phyloP scores from a whole-genome alignment of 2,113 vertebrate species.

The Xyrauchen texanus region DNA sequence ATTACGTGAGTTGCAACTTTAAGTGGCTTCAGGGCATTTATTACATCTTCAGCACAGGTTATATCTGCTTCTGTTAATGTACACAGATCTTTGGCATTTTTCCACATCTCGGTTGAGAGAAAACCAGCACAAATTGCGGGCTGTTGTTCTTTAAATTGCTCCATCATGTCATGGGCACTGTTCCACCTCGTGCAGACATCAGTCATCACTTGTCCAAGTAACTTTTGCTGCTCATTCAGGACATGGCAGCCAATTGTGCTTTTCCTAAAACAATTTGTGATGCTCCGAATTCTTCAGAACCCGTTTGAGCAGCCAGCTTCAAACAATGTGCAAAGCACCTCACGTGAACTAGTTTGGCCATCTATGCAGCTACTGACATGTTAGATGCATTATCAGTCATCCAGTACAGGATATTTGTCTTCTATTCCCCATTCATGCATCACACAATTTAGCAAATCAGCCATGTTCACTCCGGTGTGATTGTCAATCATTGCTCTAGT shows the following conservation, averaged over 20 bases:
- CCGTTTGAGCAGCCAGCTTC: too few species aligned
- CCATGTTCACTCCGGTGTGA: too few species aligned
- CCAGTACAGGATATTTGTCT: too few species aligned
- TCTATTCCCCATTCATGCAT: too few species aligned
- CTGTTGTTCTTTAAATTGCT: constrained; percentile 14
- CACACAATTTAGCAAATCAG: too few species aligned
- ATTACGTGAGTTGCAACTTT: not conserved
- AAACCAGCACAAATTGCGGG: not conserved
- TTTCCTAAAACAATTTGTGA: not conserved
- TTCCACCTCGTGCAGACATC: not conserved
- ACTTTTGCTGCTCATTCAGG: too few species aligned
- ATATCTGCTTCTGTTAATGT: constrained; percentile 5
- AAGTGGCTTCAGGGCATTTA: not conserved
- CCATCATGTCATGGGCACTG: constrained; percentile 41
- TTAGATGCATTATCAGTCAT: too few species aligned
- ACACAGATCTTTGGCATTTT: not conserved
- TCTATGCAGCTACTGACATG: too few species aligned
- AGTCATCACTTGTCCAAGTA: not conserved
- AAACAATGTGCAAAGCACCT: not conserved
- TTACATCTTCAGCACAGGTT: not conserved
- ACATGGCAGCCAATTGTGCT: not conserved
- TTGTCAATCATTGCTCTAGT: too few species aligned
- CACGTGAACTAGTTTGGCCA: too few species aligned
- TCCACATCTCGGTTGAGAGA: not conserved
- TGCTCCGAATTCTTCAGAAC: not conserved